Percentiles rank a stretch among this genome's conserved stretches.
These are phyloP conservation scores for Apodemia duryi DNA, from an alignment of 2,888 invertebrate genomes.

Conservation along the genomic window DNA sequence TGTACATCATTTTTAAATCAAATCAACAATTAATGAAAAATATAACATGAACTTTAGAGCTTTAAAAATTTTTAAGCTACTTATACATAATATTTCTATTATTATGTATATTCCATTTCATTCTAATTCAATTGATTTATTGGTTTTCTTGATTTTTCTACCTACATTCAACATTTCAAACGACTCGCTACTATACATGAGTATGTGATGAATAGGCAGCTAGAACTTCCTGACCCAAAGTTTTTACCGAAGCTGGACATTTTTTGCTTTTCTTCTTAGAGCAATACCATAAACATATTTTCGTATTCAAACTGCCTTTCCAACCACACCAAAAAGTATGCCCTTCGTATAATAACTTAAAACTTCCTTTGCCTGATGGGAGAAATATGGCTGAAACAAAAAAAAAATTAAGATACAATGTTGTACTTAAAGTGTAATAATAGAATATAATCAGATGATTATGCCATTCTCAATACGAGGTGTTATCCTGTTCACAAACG, in stretches of 20 bases:
- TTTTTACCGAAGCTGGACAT: slow-evolving; percentile 35
- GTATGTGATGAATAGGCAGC: slow-evolving; percentile 25
- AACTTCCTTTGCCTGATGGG: slow-evolving; percentile 34
- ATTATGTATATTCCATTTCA: not conserved
- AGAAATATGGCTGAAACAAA: slow-evolving; percentile 30
- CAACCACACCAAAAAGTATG: slow-evolving; percentile 36
- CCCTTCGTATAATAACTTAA: slow-evolving; percentile 30
- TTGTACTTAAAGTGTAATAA: too few species aligned
- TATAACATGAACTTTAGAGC: too few species aligned
- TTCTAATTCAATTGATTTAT: not conserved
- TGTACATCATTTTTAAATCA: too few species aligned
- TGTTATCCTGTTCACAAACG: too few species aligned
- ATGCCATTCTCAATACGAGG: too few species aligned
- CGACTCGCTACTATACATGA: slow-evolving; percentile 20
- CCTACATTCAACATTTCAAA: not conserved
- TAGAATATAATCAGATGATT: too few species aligned
- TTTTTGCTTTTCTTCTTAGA: slow-evolving; percentile 39
- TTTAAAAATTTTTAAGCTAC: too few species aligned
- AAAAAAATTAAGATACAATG: not conserved
- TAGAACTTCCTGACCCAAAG: slow-evolving; percentile 28
- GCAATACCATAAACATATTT: slow-evolving; percentile 38
- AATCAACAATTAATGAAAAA: too few species aligned
- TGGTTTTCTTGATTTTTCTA: not conserved
- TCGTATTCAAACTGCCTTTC: slow-evolving; percentile 21
- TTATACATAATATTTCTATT: too few species aligned